Percentiles rank a stretch among this genome's conserved stretches.
Conservation (phyloP, 2,888 invertebrate species). For the Noctuana brunneofusca region DNA sequence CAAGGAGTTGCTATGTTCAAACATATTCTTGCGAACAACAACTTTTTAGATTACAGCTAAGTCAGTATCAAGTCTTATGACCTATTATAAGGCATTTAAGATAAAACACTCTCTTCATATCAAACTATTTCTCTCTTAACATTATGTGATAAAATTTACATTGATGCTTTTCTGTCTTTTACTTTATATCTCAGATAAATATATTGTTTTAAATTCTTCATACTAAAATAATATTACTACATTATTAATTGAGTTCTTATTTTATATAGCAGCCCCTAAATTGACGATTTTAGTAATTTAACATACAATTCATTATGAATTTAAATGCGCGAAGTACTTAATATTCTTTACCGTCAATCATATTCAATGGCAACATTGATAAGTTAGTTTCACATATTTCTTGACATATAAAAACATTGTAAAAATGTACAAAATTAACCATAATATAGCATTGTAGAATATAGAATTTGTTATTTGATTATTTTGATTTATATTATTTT, state of each 20-base stretch:
- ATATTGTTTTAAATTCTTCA: constrained; percentile 69
- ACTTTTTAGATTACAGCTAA: constrained; percentile 68
- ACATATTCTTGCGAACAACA: constrained; percentile 62
- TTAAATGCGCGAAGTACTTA: constrained; percentile 20
- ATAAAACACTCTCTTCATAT: constrained; percentile 79
- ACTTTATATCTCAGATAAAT: constrained; percentile 58
- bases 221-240: constrained; percentile 65
- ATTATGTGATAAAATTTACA: constrained; percentile 67
- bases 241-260: constrained; percentile 70
- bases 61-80: constrained; percentile 81
- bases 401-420: background rate
- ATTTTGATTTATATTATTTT: background rate
- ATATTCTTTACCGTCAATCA: constrained; percentile 8
- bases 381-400: background rate
- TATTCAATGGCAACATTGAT: constrained; percentile 2
- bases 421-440: background rate
- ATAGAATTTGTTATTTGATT: background rate
- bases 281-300: constrained; percentile 57
- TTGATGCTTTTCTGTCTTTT: constrained; percentile 63
- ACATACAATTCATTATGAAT: constrained; percentile 23
- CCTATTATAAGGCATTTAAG: constrained; percentile 81
- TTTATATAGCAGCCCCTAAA: constrained; percentile 69
- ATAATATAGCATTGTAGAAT: background rate
- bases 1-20: constrained; percentile 70
- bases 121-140: constrained; percentile 78